Conservation (phyloP, 2,888 invertebrate species). For the Pantelozetes paolii region DNA sequence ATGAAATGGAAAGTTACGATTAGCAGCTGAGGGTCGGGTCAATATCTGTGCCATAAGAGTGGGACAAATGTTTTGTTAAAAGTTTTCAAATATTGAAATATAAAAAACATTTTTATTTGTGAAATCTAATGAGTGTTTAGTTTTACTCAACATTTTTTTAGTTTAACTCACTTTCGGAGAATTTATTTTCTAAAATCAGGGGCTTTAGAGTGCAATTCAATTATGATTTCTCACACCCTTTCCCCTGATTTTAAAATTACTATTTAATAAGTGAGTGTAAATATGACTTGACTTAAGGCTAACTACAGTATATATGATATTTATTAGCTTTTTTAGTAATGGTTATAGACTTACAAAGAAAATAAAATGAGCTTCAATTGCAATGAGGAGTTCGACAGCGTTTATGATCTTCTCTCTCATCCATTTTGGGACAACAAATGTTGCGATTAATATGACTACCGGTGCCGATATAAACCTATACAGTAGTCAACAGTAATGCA, state of each 20-base stretch:
- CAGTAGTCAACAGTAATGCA: not conserved
- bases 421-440: conserved; percentile 74
- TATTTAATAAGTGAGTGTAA: no score
- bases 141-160: not conserved
- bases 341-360: conserved; percentile 60
- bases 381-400: conserved; percentile 63
- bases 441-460: conserved; percentile 70
- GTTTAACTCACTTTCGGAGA: not conserved
- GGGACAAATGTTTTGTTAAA: not conserved
- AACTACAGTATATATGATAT: not conserved
- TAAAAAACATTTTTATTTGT: no score
- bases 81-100: no score
- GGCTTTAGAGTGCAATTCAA: no score
- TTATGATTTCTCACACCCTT: no score
- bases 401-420: conserved; percentile 69
- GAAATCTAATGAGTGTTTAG: conserved; percentile 1
- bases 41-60: conserved; percentile 61
- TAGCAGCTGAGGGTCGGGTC: conserved; percentile 77
- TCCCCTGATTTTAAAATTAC: no score
- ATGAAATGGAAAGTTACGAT: conserved; percentile 85
- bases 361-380: conserved; percentile 65
- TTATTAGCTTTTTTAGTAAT: no score
- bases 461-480: conserved; percentile 74
- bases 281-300: not conserved
- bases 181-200: no score